Conservation (phyloP, 2,113 vertebrate genomes). For the Corapipo altera region DNA sequence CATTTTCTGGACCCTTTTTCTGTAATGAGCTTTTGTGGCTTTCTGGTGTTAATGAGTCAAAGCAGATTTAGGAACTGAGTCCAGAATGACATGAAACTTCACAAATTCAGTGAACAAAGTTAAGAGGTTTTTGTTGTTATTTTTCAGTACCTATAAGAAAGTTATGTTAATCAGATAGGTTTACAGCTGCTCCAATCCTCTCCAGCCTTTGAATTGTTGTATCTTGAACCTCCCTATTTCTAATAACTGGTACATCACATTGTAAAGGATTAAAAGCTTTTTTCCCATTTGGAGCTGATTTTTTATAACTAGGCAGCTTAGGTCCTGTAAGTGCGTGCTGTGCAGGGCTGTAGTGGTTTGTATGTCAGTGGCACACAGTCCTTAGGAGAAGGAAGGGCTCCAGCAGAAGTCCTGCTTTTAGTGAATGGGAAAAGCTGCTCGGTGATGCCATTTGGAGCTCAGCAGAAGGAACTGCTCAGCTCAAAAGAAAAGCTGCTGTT, state of each 20-base stretch:
- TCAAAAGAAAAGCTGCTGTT: not conserved
- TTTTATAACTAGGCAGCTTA: not conserved
- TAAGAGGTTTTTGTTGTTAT: not conserved
- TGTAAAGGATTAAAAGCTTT: not conserved
- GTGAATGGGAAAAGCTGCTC: conserved; percentile 9
- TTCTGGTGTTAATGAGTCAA: not conserved
- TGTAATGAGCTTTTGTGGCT: not conserved
- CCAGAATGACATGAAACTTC: not conserved
- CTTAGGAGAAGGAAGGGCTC: not conserved
- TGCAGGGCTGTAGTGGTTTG: not conserved
- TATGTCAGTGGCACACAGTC: not conserved
- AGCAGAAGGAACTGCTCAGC: not conserved
- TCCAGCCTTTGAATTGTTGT: not conserved
- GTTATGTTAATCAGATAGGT: not conserved
- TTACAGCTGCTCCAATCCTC: not conserved
- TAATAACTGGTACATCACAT: not conserved
- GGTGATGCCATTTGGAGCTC: not conserved
- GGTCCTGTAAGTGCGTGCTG: not conserved
- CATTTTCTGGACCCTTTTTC: not conserved
- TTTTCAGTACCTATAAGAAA: not conserved
- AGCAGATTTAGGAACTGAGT: not conserved
- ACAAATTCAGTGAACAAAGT: not conserved
- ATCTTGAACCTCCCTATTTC: not conserved
- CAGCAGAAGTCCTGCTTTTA: not conserved
- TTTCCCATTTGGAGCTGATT: not conserved